Base-by-base conservation (phyloP, 2,888 invertebrate genomes). In the Caenorhabditis drosophilae region DNA sequence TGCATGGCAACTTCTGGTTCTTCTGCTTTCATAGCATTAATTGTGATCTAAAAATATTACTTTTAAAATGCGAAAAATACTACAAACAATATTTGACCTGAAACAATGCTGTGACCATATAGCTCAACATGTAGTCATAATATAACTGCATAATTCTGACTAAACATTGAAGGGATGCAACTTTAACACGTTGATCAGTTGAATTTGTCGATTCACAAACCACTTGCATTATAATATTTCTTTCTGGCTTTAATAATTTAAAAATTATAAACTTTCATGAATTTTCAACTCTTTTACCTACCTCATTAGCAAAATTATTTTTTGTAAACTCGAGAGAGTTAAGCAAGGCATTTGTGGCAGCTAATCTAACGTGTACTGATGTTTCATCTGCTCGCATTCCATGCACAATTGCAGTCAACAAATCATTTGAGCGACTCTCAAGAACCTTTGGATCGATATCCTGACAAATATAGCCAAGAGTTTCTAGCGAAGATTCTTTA, bases 221-320 rank as follows among this genome's bases (percentile, higher is more conserved):
- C 51, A 95, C 94, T 87, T 98, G 95, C 98, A 98, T 99, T 55
- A 99, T 97, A 84, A 93, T 95, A 86, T 98, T 94, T 71, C 98
- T 88, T 86, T 99, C 98, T 58, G 90, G 89, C 88, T 89, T 78
- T 50, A 84, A 80, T 11, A 40, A 20, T 7, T 16, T n/a, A 7
- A 11, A 11, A 34, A n/a, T 34, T 12, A 1, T 4, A 48, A 16
- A 9, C n/a, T 26, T 36, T 18, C 2, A 34, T 18, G 15, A 35
- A 18, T 31, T 34, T 16, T 34, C 36, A 15, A 11, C 25, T 31
- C 20, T 47, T 47, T 20, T 34, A 4, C 59, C 15, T 18, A 77
- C 89, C 85, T 96, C 95, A 84, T 92, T 92, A 79, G 96, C 95
- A 86, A 99, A 99, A 87, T 98, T 99, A 27, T 92, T 92, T 86